phyloP scores from a whole-genome alignment of 2,888 invertebrate genomes.

The Cantharis rustica region DNA sequence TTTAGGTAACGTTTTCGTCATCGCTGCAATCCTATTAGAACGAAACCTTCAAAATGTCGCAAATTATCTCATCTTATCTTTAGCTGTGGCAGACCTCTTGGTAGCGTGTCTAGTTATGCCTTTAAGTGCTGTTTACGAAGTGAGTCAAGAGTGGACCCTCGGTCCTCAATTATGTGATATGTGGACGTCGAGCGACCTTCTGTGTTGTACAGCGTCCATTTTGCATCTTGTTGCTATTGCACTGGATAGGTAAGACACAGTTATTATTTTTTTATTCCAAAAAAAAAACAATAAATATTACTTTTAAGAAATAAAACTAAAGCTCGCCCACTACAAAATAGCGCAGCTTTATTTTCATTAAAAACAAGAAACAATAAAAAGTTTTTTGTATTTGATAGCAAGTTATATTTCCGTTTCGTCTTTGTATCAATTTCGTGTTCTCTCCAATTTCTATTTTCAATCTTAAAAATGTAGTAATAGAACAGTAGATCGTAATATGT shows the following conservation, averaged over 20 bases:
- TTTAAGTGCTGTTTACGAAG: slow-evolving; percentile 75
- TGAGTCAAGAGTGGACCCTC: slow-evolving; percentile 78
- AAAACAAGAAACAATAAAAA: not conserved
- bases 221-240: slow-evolving; percentile 82
- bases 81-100: slow-evolving; percentile 90
- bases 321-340: not conserved
- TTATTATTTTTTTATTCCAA: too few relatives aligned
- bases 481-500: not conserved
- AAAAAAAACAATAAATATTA: not conserved
- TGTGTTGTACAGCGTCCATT: slow-evolving; percentile 86
- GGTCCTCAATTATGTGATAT: slow-evolving; percentile 90
- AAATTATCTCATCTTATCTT: slow-evolving; percentile 86
- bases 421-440: not conserved
- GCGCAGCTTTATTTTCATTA: not conserved
- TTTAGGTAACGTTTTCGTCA: slow-evolving; percentile 90
- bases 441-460: not conserved
- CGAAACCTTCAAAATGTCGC: slow-evolving; percentile 85
- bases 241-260: slow-evolving; percentile 70
- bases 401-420: not conserved
- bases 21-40: slow-evolving; percentile 88
- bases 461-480: not conserved
- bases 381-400: not conserved
- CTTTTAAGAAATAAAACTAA: not conserved
- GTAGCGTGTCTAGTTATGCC: slow-evolving; percentile 86
- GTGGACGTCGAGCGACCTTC: slow-evolving; percentile 92